Evolutionary conservation across 2,113 vertebrate species (phyloP).

Genomic region (Azemiops feae): DNA sequence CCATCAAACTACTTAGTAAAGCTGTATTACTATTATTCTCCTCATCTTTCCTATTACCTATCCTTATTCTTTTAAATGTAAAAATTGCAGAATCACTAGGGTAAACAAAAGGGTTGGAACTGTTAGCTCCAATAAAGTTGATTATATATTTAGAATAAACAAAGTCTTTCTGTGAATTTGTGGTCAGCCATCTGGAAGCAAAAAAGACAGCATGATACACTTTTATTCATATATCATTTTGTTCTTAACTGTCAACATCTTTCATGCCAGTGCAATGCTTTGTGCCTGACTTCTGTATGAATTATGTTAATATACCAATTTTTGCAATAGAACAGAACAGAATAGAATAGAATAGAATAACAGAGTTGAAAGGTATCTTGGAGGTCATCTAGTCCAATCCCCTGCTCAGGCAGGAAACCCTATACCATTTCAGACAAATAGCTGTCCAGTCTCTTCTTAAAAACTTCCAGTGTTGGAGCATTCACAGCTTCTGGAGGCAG

Average conservation of each 20-base stretch:
- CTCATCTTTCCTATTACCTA: too few species aligned
- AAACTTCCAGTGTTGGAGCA: too few species aligned
- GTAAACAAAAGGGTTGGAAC: background rate
- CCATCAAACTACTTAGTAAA: too few species aligned
- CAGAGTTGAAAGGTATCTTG: too few species aligned
- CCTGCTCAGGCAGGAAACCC: too few species aligned
- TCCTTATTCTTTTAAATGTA: background rate
- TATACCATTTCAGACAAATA: too few species aligned
- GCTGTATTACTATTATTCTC: too few species aligned
- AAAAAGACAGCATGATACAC: background rate
- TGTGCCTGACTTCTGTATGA: background rate
- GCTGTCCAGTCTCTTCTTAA: too few species aligned
- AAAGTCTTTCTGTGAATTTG: background rate
- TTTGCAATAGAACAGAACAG: background rate
- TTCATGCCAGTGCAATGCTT: background rate
- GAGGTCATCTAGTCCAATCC: too few species aligned
- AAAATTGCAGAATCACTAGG: background rate
- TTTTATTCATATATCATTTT: slow-evolving; percentile 1
- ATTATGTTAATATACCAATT: background rate
- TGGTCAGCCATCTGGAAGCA: slow-evolving; percentile 6
- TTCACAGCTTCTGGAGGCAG: too few species aligned
- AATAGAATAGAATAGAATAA: too few species aligned
- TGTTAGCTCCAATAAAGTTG: background rate
- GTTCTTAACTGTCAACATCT: background rate
- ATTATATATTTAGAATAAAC: slow-evolving; percentile 9